Evolutionary conservation across 92 coral and sea anemone genomes (phyloP).

Genomic region (Siderastrea radians): DNA sequence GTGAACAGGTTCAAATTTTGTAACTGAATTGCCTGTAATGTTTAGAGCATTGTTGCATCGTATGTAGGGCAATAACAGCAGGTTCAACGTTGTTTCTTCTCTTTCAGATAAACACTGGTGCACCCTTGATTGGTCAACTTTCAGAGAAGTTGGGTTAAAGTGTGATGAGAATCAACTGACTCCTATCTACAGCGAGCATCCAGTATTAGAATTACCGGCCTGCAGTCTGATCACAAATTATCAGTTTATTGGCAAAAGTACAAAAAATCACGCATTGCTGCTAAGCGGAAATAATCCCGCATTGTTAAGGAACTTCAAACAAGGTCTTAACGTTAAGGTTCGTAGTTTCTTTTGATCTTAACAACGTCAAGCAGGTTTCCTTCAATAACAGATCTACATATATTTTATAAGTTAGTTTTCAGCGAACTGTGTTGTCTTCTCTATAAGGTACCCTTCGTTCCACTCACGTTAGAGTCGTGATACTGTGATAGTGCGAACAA

Average conservation of each 20-base stretch:
- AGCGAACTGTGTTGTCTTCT: too few species aligned
- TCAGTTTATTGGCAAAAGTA: conserved; percentile 18
- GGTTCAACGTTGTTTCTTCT: neutral
- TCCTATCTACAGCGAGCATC: conserved; percentile 27
- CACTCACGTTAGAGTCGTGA: too few species aligned
- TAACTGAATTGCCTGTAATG: neutral
- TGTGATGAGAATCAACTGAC: conserved; percentile 24
- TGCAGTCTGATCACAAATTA: conserved; percentile 39
- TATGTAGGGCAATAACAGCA: too few species aligned
- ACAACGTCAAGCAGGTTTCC: too few species aligned
- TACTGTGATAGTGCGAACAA: too few species aligned
- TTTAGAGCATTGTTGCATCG: neutral
- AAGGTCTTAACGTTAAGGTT: conserved; percentile 27
- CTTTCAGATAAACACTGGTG: conserved; percentile 31
- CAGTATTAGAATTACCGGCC: conserved; percentile 28
- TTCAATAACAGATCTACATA: too few species aligned
- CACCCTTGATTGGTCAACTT: neutral
- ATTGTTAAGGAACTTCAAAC: conserved; percentile 20
- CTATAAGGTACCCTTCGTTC: too few species aligned
- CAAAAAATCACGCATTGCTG: conserved; percentile 13
- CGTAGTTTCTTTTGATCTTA: neutral
- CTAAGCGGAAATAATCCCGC: conserved; percentile 26
- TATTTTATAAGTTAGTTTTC: too few species aligned
- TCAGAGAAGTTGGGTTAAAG: conserved; percentile 9
- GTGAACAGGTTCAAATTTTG: too few species aligned